Evolutionary conservation across 2,113 vertebrate genomes (phyloP).

Genomic region (Coptodon bakossiorum): DNA sequence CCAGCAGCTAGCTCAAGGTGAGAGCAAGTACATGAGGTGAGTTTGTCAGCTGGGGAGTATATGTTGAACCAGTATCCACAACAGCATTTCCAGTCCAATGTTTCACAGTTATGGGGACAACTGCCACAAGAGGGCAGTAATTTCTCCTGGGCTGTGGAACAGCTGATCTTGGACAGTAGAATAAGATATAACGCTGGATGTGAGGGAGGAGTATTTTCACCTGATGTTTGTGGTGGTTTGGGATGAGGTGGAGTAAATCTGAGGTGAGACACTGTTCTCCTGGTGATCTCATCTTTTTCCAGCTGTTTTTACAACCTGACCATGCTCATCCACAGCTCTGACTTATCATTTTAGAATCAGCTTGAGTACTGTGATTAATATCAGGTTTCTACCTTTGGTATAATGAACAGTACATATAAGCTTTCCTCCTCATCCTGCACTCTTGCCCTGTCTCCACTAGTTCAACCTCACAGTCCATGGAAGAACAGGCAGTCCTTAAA

Average conservation of each 20-base stretch:
- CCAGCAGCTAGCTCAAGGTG: neutral
- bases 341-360: neutral
- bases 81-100: neutral
- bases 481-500: neutral
- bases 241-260: neutral
- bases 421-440: neutral
- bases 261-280: neutral
- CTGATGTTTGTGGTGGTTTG: neutral
- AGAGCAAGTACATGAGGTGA: neutral
- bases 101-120: neutral
- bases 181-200: neutral
- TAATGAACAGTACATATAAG: neutral
- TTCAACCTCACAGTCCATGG: neutral
- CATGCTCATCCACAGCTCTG: neutral
- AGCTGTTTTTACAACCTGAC: neutral
- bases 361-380: neutral
- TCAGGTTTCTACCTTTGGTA: neutral
- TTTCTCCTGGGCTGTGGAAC: neutral
- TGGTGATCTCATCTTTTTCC: neutral
- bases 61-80: neutral
- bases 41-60: neutral
- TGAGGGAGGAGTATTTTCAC: neutral
- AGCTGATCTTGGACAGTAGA: neutral
- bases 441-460: neutral
- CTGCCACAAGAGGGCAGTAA: neutral